Conservation (phyloP, 2,113 vertebrate genomes). For the Ursus arctos region DNA sequence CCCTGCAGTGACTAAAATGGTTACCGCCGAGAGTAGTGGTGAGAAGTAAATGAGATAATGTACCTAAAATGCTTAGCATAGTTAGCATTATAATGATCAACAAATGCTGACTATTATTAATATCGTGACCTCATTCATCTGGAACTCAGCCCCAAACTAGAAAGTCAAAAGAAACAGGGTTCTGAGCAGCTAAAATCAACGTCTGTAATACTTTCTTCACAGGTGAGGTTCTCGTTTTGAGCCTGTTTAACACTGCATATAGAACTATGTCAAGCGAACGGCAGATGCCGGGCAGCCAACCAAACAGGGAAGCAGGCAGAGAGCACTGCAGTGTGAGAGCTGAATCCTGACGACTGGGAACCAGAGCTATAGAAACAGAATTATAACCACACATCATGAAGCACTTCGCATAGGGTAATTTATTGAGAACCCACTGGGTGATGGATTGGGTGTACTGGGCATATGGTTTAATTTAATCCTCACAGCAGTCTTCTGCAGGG, state of each 20-base stretch:
- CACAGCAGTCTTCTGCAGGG: neutral
- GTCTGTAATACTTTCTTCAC: slow-evolving; percentile 5
- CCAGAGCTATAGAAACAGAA: neutral
- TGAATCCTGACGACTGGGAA: neutral
- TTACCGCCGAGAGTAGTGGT: neutral
- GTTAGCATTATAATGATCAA: neutral
- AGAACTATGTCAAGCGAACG: neutral
- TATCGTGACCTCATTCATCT: neutral
- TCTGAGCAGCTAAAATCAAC: slow-evolving; percentile 40
- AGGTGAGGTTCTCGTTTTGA: slow-evolving; percentile 29
- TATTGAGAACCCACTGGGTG: neutral
- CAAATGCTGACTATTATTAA: neutral
- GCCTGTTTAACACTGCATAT: slow-evolving; percentile 3
- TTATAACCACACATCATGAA: neutral
- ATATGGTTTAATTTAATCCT: neutral
- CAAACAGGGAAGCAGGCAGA: neutral
- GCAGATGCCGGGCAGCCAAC: neutral
- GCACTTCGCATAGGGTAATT: neutral
- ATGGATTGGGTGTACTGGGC: neutral
- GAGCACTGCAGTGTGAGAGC: neutral
- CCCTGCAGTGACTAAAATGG: neutral
- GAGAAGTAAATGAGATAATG: neutral
- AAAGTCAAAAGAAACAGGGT: slow-evolving; percentile 38
- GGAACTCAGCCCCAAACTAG: neutral
- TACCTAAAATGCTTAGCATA: neutral